These are phyloP conservation scores for Tupaia chinensis DNA, from an alignment of 2,113 vertebrate genomes.

Conservation along the genomic window DNA sequence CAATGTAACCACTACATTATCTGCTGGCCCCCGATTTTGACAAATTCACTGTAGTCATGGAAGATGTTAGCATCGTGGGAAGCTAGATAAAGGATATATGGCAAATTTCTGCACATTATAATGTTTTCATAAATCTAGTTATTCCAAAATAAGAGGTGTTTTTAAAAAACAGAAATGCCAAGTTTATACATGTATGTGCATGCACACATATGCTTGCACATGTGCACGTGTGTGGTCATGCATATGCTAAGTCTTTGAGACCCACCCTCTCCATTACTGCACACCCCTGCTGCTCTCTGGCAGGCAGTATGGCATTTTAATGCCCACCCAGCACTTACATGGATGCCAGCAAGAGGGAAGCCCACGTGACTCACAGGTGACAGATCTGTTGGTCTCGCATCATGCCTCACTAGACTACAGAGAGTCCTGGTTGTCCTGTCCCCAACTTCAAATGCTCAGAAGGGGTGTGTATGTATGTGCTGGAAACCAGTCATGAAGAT, in stretches of 20 bases:
- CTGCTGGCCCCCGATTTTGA: not conserved
- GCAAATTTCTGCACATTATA: not conserved
- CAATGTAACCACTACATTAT: no score
- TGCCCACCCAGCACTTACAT: not conserved
- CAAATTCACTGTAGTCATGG: not conserved
- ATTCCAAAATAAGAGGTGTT: not conserved
- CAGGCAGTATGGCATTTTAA: rapidly evolving
- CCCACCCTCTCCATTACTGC: not conserved
- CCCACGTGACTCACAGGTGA: no score
- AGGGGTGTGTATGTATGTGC: not conserved
- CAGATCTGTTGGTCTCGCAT: rapidly evolving
- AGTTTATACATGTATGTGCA: no score
- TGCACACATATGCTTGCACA: rapidly evolving
- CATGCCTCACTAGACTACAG: not conserved
- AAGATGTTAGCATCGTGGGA: not conserved
- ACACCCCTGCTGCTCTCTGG: rapidly evolving
- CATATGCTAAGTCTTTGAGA: not conserved
- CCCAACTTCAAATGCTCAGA: not conserved
- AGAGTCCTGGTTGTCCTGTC: not conserved
- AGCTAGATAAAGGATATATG: not conserved
- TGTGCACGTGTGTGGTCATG: rapidly evolving
- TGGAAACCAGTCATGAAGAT: not conserved
- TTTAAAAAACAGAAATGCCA: not conserved
- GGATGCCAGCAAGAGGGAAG: not conserved
- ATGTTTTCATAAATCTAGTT: not conserved